Conservation (phyloP, 23 tunicate species). For the Oikopleura albicans region DNA sequence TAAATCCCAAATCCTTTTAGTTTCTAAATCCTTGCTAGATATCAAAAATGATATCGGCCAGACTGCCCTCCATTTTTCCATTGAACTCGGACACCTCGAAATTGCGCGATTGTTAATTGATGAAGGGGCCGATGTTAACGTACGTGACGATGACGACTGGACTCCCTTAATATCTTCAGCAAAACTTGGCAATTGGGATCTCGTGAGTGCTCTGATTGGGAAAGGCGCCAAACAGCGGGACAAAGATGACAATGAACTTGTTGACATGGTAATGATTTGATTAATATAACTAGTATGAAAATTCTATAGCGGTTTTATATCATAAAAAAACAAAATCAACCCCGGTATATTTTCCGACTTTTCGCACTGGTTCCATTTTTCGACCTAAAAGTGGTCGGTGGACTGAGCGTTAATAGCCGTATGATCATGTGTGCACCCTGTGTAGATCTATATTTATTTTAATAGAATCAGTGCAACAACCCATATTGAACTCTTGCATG, state of each 20-base stretch:
- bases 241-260: constrained; percentile 16
- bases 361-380: too few species aligned
- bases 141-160: constrained; percentile 11
- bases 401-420: too few species aligned
- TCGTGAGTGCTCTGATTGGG: constrained; percentile 12
- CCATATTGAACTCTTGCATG: too few species aligned
- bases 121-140: neutral
- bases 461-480: too few species aligned
- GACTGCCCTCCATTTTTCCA: neutral
- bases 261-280: neutral
- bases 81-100: neutral
- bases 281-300: neutral
- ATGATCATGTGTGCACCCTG: too few species aligned
- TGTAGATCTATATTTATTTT: too few species aligned
- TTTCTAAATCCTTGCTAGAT: too few species aligned
- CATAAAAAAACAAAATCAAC: too few species aligned
- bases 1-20: too few species aligned
- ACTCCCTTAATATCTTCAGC: constrained; percentile 26
- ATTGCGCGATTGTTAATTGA: neutral
- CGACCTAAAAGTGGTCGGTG: too few species aligned
- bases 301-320: neutral
- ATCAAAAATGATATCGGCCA: neutral
- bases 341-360: too few species aligned
- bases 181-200: constrained; percentile 18
- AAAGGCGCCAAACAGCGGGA: constrained; percentile 17